Evolutionary conservation across 1,140 invertebrate species (phyloP), one percentile per base, ranked within the genome.

Genomic region (Samia ricini): DNA sequence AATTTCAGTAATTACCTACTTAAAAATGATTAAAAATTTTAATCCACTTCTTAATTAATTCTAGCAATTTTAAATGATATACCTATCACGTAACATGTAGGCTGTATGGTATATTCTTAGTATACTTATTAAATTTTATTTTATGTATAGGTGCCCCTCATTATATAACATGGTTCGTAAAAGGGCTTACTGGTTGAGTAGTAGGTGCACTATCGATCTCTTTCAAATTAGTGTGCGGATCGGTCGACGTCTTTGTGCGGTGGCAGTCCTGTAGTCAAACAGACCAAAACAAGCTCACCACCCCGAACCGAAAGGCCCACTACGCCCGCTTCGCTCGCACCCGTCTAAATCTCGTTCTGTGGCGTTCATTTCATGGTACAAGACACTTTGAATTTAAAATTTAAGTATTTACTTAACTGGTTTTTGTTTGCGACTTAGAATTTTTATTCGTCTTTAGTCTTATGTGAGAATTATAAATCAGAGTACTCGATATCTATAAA

Each of bases 121-220:
- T n/a, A n/a, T n/a, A n/a, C n/a, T n/a, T n/a, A n/a, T n/a, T n/a
- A n/a, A n/a, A n/a, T n/a, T n/a, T n/a, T n/a, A n/a, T n/a, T n/a
- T n/a, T n/a, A n/a, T n/a, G n/a, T n/a, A n/a, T n/a, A n/a, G n/a
- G n/a, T n/a, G n/a, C n/a, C n/a, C n/a, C n/a, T n/a, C n/a, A n/a
- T n/a, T n/a, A n/a, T n/a, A n/a, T n/a, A n/a, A n/a, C n/a, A n/a
- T n/a, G n/a, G 33, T 15, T 12, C 12, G 12, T 42, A 42, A 42
- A 42, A 88, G 81, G 82, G 84, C 83, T 78, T 60, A 65, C 65
- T 76, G 75, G 80, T 72, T 75, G n/a, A n/a, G n/a, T n/a, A n/a
- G n/a, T n/a, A 79, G 81, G 78, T 88, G 87, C 87, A 85, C 83
- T 89, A 89, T 89, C 87, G 87, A 89, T 89, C 83, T 87, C 76